These are phyloP conservation scores for Plutomurus gul DNA, from an alignment of 1,140 invertebrate genomes.

Conservation along the genomic window DNA sequence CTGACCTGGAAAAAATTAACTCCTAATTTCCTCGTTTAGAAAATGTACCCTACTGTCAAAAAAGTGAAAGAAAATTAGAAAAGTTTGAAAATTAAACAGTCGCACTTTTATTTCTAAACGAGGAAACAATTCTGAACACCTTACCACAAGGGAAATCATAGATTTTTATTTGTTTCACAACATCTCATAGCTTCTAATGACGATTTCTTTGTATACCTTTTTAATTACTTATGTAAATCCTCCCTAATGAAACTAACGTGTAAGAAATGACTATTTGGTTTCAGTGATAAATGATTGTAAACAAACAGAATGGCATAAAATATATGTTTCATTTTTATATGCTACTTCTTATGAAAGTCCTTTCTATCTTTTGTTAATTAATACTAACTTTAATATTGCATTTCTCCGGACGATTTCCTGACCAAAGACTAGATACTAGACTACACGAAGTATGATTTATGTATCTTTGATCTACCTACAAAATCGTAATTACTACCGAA, in stretches of 20 bases:
- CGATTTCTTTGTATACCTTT: too few relatives aligned
- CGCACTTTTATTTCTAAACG: neutral
- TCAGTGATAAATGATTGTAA: constrained; percentile 27
- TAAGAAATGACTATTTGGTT: constrained; percentile 28
- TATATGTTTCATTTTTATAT: too few relatives aligned
- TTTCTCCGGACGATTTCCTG: neutral
- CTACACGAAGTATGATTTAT: neutral
- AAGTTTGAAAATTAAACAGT: neutral
- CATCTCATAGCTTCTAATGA: too few relatives aligned
- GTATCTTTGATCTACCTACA: neutral
- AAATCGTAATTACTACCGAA: neutral
- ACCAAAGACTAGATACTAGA: neutral
- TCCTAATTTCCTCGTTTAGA: neutral
- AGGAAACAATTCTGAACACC: neutral
- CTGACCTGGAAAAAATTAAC: neutral
- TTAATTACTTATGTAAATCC: too few relatives aligned
- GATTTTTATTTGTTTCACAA: too few relatives aligned
- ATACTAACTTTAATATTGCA: constrained; percentile 26
- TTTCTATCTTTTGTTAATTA: too few relatives aligned
- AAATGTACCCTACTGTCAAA: neutral
- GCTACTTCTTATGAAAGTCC: too few relatives aligned
- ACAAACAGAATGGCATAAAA: constrained; percentile 26
- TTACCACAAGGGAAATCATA: too few relatives aligned
- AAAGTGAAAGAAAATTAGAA: constrained; percentile 6
- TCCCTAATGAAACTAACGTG: too few relatives aligned